These are phyloP conservation scores for Beroe ovata DNA, from an alignment of 37 sponge, comb jelly and placozoan genomes.

Conservation along the genomic window DNA sequence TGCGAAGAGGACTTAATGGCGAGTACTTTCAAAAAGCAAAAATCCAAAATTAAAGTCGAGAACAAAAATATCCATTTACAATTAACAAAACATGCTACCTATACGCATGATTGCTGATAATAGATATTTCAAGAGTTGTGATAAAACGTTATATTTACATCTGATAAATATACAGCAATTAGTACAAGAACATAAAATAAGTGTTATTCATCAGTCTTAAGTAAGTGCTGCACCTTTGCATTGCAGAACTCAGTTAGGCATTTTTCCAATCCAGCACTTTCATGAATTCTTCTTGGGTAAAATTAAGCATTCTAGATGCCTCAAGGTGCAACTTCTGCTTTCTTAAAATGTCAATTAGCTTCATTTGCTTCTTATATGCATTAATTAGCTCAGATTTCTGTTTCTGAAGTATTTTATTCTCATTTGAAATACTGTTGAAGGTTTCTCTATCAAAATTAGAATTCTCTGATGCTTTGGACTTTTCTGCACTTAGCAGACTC, in stretches of 20 bases:
- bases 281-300: constrained; percentile 96
- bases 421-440: constrained; percentile 71
- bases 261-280: constrained; percentile 89
- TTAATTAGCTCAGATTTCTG: constrained; percentile 90
- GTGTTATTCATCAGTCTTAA: too few relatives aligned
- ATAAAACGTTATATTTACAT: too few relatives aligned
- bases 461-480: neutral
- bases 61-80: too few relatives aligned
- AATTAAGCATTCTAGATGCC: constrained; percentile 90
- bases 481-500: constrained; percentile 62
- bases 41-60: too few relatives aligned
- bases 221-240: too few relatives aligned
- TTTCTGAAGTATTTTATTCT: constrained; percentile 85
- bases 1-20: neutral
- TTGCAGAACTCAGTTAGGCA: too few relatives aligned
- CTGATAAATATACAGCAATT: too few relatives aligned
- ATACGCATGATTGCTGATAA: too few relatives aligned
- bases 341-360: constrained; percentile 93
- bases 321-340: constrained; percentile 98
- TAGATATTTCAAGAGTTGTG: too few relatives aligned
- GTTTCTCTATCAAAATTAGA: constrained; percentile 69
- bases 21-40: too few relatives aligned
- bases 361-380: constrained; percentile 96
- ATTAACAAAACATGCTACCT: too few relatives aligned
- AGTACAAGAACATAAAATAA: too few relatives aligned